Evolutionary conservation across 1,140 invertebrate species (phyloP), one percentile per base, ranked within the genome.

Genomic region (Neodiprion fabricii): DNA sequence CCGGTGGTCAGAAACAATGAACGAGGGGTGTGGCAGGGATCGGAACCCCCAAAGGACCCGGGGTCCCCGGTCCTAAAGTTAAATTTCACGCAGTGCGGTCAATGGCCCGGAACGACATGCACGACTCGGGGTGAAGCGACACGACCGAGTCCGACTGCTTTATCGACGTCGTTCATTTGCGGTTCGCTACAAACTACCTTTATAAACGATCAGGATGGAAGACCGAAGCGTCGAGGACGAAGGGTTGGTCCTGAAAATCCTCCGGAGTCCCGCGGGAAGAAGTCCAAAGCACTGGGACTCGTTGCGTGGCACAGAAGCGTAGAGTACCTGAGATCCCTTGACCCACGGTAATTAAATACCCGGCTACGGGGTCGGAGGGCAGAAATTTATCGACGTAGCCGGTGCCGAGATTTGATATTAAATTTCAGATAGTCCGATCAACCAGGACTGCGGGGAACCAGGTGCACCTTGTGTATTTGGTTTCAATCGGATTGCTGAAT

Each of bases 81-180:
- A 21, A 14, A 53, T 53, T 53, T 53, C 50, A 53, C 74, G 75
- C 28, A 67, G 65, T 10, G 69, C 50, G 75, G 47, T 83, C 79
- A 81, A 83, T 83, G 81, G 82, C 77, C 81, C 78, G 82, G 80
- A 81, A 83, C 82, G 82, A 81, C 79, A 79, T 79, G 77, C 79
- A 71, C 76, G 72, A 74, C 77, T 73, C 75, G 23, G 17, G 12
- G 67, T 23, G 78, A 77, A 81, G 80, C 79, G 75, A 72, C 79
- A 79, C 81, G 82, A 82, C 79, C 78, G 74, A 77, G 77, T 80
- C 74, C 65, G 71, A 73, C 75, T 76, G 77, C 79, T 83, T 83
- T 82, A 82, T 83, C 82, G 80, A 80, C 81, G 80, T 82, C 81
- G 81, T 81, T 80, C 74, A 79, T 82, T 82, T 80, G 21, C 21